Evolutionary conservation across 2,797 vertebrate genomes (phyloP).

Genomic region (Nyctalus aviator): DNA sequence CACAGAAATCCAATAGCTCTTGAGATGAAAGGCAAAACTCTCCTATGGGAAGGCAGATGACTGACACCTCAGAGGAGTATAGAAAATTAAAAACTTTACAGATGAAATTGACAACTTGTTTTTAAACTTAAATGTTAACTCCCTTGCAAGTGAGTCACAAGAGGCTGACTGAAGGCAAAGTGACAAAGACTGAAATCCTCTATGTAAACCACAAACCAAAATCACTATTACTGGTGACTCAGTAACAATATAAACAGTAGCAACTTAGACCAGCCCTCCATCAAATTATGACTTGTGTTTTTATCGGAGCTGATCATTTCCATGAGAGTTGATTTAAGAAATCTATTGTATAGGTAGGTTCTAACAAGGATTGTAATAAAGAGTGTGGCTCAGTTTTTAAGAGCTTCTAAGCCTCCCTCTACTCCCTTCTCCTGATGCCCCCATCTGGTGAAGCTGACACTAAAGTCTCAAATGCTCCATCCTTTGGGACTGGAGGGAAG

Average conservation of each 20-base stretch:
- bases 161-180: neutral
- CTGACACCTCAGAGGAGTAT: neutral
- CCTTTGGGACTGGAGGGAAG: neutral
- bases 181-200: neutral
- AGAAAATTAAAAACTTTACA: slow-evolving; percentile 64
- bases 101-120: slow-evolving; percentile 24
- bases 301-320: neutral
- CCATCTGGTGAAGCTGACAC: neutral
- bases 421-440: neutral
- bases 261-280: neutral
- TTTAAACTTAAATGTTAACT: slow-evolving; percentile 31
- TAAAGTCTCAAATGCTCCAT: neutral
- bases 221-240: neutral
- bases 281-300: neutral
- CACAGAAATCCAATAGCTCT: slow-evolving; percentile 54
- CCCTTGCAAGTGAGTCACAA: slow-evolving; percentile 27
- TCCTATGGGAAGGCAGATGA: slow-evolving; percentile 18
- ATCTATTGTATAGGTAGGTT: neutral
- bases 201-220: neutral
- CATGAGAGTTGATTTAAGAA: neutral
- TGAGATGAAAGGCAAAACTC: slow-evolving; percentile 48
- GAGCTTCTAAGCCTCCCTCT: neutral
- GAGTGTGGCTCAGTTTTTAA: neutral
- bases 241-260: neutral
- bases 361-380: neutral